phyloP scores from a whole-genome alignment of 2,797 vertebrate genomes.

The Microhierax caerulescens region DNA sequence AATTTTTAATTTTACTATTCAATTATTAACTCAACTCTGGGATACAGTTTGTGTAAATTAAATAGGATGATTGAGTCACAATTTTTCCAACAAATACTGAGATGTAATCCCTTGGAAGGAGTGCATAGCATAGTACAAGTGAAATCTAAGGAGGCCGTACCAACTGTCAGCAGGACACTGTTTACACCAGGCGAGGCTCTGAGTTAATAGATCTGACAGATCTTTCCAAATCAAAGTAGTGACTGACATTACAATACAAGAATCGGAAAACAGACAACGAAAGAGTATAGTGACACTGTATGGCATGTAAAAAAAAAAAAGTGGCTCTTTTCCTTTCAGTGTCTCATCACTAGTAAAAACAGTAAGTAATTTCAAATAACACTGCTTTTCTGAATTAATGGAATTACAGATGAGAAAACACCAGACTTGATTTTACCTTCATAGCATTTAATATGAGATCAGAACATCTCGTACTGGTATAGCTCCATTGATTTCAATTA shows the following conservation, averaged over 20 bases:
- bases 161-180: neutral
- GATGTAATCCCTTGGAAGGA: neutral
- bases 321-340: neutral
- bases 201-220: neutral
- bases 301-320: neutral
- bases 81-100: neutral
- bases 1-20: neutral
- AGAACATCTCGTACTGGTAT: neutral
- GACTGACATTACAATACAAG: neutral
- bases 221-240: neutral
- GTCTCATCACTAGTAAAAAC: neutral
- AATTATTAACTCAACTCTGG: neutral
- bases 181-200: neutral
- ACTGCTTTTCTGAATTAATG: neutral
- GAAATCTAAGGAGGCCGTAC: neutral
- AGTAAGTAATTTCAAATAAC: neutral
- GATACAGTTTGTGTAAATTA: neutral
- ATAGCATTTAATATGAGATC: neutral
- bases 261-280: neutral
- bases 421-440: neutral
- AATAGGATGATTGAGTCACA: neutral
- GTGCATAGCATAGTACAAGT: neutral
- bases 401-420: slow-evolving; percentile 14
- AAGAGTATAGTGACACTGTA: neutral
- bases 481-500: slow-evolving; percentile 38